Percentiles rank a stretch among this genome's conserved stretches.
Conservation (phyloP, 2,888 invertebrate species). For the Masnerella sp. region DNA sequence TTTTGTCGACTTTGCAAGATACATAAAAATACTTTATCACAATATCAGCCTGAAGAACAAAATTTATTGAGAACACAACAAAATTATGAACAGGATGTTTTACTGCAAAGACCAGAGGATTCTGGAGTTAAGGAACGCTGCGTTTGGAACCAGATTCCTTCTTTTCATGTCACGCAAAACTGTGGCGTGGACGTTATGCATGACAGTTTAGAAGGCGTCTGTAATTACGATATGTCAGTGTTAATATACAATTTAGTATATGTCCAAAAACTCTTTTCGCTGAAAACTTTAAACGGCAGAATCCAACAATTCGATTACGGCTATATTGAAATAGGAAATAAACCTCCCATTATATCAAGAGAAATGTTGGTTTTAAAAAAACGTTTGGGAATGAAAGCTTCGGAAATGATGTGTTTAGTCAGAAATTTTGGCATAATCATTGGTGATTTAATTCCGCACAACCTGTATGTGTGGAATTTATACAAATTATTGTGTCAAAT, state of each 20-base stretch:
- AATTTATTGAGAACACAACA: background rate
- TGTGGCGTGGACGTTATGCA: constrained; percentile 28
- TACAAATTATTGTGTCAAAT: constrained; percentile 14
- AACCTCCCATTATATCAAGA: background rate
- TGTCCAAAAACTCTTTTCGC: background rate
- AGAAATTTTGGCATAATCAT: constrained; percentile 12
- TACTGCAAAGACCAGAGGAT: background rate
- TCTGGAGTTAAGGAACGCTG: constrained; percentile 24
- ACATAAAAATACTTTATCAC: background rate
- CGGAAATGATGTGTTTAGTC: constrained; percentile 28
- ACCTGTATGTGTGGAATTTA: constrained; percentile 1
- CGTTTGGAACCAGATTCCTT: constrained; percentile 27
- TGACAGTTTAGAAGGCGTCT: constrained; percentile 29
- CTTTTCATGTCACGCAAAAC: constrained; percentile 20
- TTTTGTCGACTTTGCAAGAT: constrained; percentile 42
- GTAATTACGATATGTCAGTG: constrained; percentile 15
- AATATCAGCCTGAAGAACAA: background rate
- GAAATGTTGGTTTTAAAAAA: background rate
- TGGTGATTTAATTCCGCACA: constrained; percentile 19
- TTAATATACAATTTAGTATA: constrained; percentile 19
- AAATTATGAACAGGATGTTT: constrained; percentile 22
- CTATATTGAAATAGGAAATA: constrained; percentile 12
- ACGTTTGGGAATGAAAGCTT: constrained; percentile 10
- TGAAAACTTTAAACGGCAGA: background rate
- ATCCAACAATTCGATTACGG: constrained; percentile 21